Evolutionary conservation across 2,113 vertebrate species (phyloP).

Genomic region (Calypte anna): DNA sequence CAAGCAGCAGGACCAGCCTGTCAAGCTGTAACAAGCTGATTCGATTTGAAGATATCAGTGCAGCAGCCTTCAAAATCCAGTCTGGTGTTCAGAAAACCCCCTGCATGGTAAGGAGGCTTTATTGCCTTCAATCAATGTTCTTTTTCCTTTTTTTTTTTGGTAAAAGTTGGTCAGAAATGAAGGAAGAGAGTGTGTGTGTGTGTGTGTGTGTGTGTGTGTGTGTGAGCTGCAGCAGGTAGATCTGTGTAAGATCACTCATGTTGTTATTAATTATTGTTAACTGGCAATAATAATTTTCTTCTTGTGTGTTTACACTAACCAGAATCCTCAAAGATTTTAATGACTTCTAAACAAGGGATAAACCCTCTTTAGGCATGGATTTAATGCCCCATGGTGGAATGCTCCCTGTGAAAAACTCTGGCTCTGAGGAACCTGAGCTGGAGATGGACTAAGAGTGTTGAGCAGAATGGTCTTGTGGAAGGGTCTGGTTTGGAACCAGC

Average conservation of each 20-base stretch:
- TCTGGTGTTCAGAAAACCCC: constrained; percentile 86
- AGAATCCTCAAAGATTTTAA: constrained; percentile 31
- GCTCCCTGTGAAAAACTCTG: not conserved
- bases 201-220: not conserved
- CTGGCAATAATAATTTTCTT: constrained; percentile 9
- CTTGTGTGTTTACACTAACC: constrained; percentile 5
- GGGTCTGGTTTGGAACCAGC: not conserved
- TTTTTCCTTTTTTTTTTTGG: not conserved
- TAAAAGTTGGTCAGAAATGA: not conserved
- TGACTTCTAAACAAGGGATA: constrained; percentile 49
- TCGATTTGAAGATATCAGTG: constrained; percentile 89
- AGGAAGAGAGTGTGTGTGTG: not conserved
- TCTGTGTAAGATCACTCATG: not conserved
- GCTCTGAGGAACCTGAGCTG: not conserved
- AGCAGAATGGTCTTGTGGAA: not conserved
- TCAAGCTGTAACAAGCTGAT: constrained; percentile 73
- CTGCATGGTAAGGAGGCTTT: constrained; percentile 80
- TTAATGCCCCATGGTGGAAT: not conserved
- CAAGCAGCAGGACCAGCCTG: constrained; percentile 51
- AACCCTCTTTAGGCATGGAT: constrained; percentile 11
- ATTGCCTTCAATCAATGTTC: not conserved
- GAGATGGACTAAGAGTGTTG: not conserved
- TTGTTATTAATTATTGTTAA: not conserved
- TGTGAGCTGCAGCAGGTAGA: not conserved
- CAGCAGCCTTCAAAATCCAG: constrained; percentile 89